Base-by-base conservation (phyloP, 2,797 vertebrate genomes). In the Rhinophrynus dorsalis region DNA sequence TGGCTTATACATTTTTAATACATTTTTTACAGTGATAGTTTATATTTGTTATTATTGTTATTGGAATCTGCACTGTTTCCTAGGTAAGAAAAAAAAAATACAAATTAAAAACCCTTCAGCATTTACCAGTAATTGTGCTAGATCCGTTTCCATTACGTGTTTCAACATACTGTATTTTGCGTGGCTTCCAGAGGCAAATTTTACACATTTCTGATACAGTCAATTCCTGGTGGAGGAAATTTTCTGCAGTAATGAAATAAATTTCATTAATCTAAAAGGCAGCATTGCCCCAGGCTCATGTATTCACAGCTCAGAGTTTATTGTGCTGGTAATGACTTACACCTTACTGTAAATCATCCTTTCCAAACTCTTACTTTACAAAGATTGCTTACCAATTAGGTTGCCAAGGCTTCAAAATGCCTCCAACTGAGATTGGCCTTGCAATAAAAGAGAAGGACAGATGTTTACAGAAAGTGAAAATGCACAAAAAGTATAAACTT, bases 321-420 rank as follows among this genome's bases (percentile, higher is more conserved):
- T 52, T 62, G 21, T 29, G 50, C 37, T 20, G 38, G 48, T 54
- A 61, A 61, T 61, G 37, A 35, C 40, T 45, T 18, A 56, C 59
- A 63, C 33, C 37, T 69, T 61, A 50, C 67, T 61, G 67, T 61
- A 69, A 69, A 61, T 62, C 23, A 47, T 42, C 33, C 32, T 68
- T 51, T 9, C 27, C n/a, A n/a, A 37, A 47, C 11, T 35, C 9
- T 52, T 45, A 29, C 10, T 33, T 70, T 17, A 45, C 20, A 27
- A 15, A 24, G 4, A 2, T 18, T 33, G 6, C 2, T 4, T 24
- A 6, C 21, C 55, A 38, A 37, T 27, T 40, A 42, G n/a, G 15
- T 52, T 52, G 38, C 24, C 26, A 24, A 37, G 26, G n/a, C 7
- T 42, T 4, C 15, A 42, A 42, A 42, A 9, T 38, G 5, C n/a